These are phyloP conservation scores for Polymixis lichenea DNA, from an alignment of 2,888 invertebrate species.

Conservation along the genomic window DNA sequence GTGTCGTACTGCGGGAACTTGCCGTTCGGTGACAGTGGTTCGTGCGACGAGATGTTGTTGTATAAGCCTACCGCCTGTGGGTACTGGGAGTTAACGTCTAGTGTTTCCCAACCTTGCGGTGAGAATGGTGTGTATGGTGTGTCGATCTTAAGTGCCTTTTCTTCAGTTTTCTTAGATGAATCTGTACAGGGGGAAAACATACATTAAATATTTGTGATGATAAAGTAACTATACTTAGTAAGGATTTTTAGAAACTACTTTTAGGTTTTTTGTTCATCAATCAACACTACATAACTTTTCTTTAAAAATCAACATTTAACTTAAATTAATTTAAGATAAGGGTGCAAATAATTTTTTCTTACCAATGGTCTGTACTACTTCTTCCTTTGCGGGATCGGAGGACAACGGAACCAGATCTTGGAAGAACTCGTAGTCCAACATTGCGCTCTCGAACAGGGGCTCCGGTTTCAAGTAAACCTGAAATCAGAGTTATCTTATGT, in stretches of 20 bases:
- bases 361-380: constrained; percentile 88
- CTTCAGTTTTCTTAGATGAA: constrained; percentile 79
- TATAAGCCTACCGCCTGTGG: constrained; percentile 79
- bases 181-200: constrained; percentile 70
- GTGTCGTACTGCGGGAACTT: constrained; percentile 73
- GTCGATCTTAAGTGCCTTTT: constrained; percentile 85
- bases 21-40: constrained; percentile 80
- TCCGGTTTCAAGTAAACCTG: constrained; percentile 88
- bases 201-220: background rate
- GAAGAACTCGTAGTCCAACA: constrained; percentile 92
- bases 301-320: background rate
- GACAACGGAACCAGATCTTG: constrained; percentile 93
- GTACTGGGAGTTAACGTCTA: constrained; percentile 83
- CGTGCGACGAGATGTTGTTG: constrained; percentile 76
- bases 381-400: constrained; percentile 88
- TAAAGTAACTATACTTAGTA: background rate
- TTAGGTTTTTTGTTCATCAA: background rate
- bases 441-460: constrained; percentile 83
- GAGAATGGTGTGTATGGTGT: constrained; percentile 86
- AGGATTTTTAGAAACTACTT: background rate
- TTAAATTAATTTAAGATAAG: background rate
- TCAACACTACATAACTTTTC: background rate
- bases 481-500: constrained; percentile 77
- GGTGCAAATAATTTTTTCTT: constrained; percentile 57
- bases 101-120: constrained; percentile 84